Conservation (phyloP, 2,888 invertebrate species). For the Hirtodrosophila alboralis region DNA sequence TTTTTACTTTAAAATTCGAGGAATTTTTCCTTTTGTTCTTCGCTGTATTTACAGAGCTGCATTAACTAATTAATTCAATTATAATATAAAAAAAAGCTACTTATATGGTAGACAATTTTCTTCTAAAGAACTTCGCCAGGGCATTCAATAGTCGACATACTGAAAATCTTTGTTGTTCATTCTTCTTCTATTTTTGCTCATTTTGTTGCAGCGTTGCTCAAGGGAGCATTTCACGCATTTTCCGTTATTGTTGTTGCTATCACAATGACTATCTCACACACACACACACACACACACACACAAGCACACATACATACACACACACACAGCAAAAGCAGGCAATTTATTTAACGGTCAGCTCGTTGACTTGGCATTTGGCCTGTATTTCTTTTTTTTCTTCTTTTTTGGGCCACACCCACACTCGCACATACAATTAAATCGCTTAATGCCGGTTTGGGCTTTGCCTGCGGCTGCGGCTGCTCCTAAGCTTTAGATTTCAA, state of each 20-base stretch:
- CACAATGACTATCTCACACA: constrained; percentile 9
- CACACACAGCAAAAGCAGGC: constrained; percentile 15
- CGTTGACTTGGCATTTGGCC: constrained; percentile 57
- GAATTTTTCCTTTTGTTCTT: too few species aligned
- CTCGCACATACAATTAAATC: constrained; percentile 27
- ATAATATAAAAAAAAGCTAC: too few species aligned
- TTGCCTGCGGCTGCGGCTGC: constrained; percentile 32
- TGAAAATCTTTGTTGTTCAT: background rate
- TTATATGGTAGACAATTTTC: too few species aligned
- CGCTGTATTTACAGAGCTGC: too few species aligned
- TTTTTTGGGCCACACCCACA: constrained; percentile 21
- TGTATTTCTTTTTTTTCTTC: constrained; percentile 12
- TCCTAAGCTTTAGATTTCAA: constrained; percentile 67
- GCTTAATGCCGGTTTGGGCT: constrained; percentile 55
- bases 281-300: constrained; percentile 1
- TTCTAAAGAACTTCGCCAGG: too few species aligned
- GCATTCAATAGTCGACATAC: constrained; percentile 2
- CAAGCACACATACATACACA: constrained; percentile 1
- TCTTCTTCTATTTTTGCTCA: constrained; percentile 18
- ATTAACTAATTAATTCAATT: too few species aligned
- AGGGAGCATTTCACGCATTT: constrained; percentile 28
- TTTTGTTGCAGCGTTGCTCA: constrained; percentile 36
- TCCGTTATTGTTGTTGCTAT: constrained; percentile 9
- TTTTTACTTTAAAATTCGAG: too few species aligned
- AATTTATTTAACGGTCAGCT: constrained; percentile 56